A percentile compares a stretch with the other conserved stretches of the same genome.
phyloP scores from a whole-genome alignment of 2,888 invertebrate species.

The Noctuana brunneofusca region DNA sequence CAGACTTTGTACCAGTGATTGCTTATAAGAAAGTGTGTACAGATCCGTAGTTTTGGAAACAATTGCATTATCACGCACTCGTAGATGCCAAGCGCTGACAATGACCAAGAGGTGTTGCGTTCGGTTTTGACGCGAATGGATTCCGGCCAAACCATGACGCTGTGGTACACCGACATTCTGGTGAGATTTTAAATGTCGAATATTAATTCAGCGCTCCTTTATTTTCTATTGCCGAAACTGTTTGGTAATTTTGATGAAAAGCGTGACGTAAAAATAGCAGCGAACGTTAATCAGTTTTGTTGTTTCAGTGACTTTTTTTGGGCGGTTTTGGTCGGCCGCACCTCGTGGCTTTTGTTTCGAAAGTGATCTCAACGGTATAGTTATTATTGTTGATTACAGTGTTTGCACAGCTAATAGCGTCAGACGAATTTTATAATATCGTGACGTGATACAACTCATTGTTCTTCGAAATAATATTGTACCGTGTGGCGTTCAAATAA shows the following conservation, averaged over 20 bases:
- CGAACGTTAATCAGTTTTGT: constrained; percentile 15
- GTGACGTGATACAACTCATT: constrained; percentile 41
- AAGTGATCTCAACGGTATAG: constrained; percentile 29
- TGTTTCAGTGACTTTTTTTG: constrained; percentile 23
- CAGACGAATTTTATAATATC: constrained; percentile 32
- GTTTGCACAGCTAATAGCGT: constrained; percentile 39
- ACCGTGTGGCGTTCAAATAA: constrained; percentile 12
- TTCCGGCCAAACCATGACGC: constrained; percentile 77
- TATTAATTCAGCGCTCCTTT: constrained; percentile 26
- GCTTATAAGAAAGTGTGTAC: constrained; percentile 36
- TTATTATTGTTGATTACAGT: constrained; percentile 37
- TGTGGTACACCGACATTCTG: constrained; percentile 80
- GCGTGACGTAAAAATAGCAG: not conserved
- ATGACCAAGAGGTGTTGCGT: constrained; percentile 65
- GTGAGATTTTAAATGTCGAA: constrained; percentile 58
- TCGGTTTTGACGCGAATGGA: constrained; percentile 73
- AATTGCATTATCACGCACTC: constrained; percentile 60
- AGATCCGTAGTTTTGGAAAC: constrained; percentile 44
- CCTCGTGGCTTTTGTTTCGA: constrained; percentile 33
- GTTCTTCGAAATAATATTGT: constrained; percentile 37
- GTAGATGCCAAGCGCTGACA: constrained; percentile 64
- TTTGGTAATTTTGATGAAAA: not conserved
- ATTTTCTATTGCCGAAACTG: not conserved
- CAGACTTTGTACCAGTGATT: constrained; percentile 33
- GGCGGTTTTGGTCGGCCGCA: constrained; percentile 21